phyloP scores from a whole-genome alignment of 2,797 vertebrate species.

The Tauraco hartlaubi region DNA sequence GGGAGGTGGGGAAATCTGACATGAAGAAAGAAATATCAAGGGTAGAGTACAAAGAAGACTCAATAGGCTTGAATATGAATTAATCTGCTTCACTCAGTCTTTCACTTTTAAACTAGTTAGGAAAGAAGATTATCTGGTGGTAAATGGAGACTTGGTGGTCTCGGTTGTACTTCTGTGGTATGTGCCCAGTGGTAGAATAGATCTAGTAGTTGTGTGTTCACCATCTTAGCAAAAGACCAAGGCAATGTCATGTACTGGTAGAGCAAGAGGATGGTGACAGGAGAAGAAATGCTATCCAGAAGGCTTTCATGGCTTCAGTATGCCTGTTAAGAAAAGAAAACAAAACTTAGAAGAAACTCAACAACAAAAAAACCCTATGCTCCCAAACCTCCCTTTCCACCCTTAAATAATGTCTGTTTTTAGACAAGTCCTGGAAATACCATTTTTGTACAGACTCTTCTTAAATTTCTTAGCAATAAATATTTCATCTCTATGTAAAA shows the following conservation, averaged over 20 bases:
- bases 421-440: neutral
- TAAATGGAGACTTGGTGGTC: neutral
- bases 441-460: neutral
- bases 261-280: neutral
- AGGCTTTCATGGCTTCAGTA: neutral
- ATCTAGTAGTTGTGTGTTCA: neutral
- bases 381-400: neutral
- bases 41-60: neutral
- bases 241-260: neutral
- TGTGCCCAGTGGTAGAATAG: neutral
- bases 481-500: neutral
- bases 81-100: neutral
- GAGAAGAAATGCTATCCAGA: neutral
- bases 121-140: neutral
- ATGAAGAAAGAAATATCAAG: neutral
- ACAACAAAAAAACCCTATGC: rapidly evolving
- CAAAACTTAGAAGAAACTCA: neutral
- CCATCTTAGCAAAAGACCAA: neutral
- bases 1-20: neutral
- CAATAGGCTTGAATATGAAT: neutral
- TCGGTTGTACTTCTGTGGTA: neutral
- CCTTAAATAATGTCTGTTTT: neutral
- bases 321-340: neutral
- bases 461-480: neutral
- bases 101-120: neutral